These are phyloP conservation scores for Palythoa caribaeorum DNA, from an alignment of 92 coral and sea anemone genomes.

Conservation along the genomic window DNA sequence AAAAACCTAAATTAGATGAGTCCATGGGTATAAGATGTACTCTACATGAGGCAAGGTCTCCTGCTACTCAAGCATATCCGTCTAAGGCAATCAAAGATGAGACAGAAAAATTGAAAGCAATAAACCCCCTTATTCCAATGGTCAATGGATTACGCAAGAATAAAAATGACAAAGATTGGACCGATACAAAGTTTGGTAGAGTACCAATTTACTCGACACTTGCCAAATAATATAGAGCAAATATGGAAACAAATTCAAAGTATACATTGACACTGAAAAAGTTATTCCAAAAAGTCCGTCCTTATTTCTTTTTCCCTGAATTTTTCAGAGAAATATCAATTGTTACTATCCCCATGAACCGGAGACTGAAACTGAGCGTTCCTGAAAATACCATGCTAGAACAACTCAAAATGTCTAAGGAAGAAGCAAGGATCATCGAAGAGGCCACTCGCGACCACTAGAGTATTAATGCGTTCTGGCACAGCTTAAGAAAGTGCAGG, in stretches of 20 bases:
- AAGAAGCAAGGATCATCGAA: conserved; percentile 53
- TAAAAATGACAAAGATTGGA: no score
- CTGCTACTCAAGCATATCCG: no score
- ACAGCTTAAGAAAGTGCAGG: no score
- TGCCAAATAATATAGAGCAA: conserved; percentile 65
- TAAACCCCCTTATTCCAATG: no score
- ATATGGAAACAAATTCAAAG: conserved; percentile 1
- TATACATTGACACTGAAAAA: background rate
- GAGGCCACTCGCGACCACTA: conserved; percentile 53
- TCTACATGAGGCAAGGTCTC: no score
- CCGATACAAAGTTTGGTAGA: no score
- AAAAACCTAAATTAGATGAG: no score
- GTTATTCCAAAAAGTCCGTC: conserved; percentile 10
- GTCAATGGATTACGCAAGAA: no score
- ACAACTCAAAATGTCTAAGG: conserved; percentile 37
- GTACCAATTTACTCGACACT: background rate
- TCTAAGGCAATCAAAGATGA: no score
- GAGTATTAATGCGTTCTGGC: background rate
- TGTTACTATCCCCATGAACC: conserved; percentile 48
- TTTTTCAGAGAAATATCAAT: conserved; percentile 54
- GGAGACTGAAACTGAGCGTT: conserved; percentile 4
- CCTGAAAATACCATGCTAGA: conserved; percentile 27
- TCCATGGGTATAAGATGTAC: no score
- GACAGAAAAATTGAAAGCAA: no score
- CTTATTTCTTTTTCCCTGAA: conserved; percentile 46